A percentile compares a stretch with the other conserved stretches of the same genome.
Evolutionary conservation across 2,113 vertebrate species (phyloP).

Genomic region (Taurulus bubalis): DNA sequence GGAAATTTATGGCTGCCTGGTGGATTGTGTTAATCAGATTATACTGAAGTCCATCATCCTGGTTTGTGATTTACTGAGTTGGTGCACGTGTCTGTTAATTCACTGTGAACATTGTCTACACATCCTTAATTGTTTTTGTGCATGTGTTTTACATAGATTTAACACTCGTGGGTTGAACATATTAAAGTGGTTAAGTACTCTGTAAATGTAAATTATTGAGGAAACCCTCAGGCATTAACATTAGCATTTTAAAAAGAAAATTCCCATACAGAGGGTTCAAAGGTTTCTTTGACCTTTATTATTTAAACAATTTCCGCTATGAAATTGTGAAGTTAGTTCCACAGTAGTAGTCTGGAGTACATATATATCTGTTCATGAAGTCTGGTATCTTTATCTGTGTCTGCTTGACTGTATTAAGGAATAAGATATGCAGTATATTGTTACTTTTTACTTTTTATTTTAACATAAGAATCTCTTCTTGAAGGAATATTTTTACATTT

Average conservation of each 20-base stretch:
- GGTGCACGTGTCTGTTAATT: slow-evolving; percentile 17
- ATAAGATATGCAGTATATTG: neutral
- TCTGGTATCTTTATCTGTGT: neutral
- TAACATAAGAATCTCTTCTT: neutral
- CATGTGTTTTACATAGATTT: slow-evolving; percentile 19
- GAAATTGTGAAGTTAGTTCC: slow-evolving; percentile 3
- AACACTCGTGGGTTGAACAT: neutral
- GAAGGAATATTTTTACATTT: neutral
- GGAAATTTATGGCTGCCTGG: slow-evolving; percentile 59
- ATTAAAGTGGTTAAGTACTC: slow-evolving; percentile 12
- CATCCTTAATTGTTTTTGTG: neutral
- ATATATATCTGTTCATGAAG: neutral
- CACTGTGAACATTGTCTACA: slow-evolving; percentile 9
- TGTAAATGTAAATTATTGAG: slow-evolving; percentile 27
- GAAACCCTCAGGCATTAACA: neutral
- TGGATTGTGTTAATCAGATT: slow-evolving; percentile 74
- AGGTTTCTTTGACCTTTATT: slow-evolving; percentile 9
- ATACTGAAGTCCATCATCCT: slow-evolving; percentile 58
- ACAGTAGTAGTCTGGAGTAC: neutral
- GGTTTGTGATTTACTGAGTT: slow-evolving; percentile 50
- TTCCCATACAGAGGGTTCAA: neutral
- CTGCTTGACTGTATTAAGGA: neutral
- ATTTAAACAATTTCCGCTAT: slow-evolving; percentile 3
- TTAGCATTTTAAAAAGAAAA: neutral
- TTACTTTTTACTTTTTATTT: neutral